Evolutionary conservation across 2,888 invertebrate species (phyloP).

Genomic region (Magallana nippona): DNA sequence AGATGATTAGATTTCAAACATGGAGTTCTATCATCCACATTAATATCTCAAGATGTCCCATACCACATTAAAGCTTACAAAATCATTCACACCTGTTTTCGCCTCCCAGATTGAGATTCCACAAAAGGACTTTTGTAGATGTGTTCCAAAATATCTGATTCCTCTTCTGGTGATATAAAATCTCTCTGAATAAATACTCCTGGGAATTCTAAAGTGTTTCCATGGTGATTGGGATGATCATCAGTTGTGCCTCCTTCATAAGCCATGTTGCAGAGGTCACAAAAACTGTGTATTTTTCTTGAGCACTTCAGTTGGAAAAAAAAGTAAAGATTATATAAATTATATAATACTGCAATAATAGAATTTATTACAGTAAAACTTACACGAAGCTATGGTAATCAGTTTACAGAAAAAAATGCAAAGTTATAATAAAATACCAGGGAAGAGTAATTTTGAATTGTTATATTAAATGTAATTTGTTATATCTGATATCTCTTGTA

Average conservation of each 20-base stretch:
- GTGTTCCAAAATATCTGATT: constrained; percentile 83
- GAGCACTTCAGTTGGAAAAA: background rate
- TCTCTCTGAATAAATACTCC: constrained; percentile 81
- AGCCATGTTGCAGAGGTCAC: constrained; percentile 61
- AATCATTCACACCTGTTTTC: constrained; percentile 87
- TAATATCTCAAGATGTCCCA: background rate
- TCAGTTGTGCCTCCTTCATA: constrained; percentile 50
- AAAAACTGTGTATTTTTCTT: constrained; percentile 59
- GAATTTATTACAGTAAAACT: no score
- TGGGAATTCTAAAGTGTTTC: constrained; percentile 65
- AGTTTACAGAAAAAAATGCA: no score
- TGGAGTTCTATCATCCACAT: no score
- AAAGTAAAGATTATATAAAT: background rate
- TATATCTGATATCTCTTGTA: no score
- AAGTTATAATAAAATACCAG: no score
- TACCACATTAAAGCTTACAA: background rate
- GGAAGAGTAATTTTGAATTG: no score
- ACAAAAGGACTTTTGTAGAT: constrained; percentile 93
- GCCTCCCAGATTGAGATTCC: constrained; percentile 94
- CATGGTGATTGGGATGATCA: constrained; percentile 58
- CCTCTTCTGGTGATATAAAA: constrained; percentile 88
- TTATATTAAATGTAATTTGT: no score
- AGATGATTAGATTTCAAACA: no score
- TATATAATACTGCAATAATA: background rate
- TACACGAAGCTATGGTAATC: no score